Percentiles rank a stretch among this genome's conserved stretches.
Conservation (phyloP, 2,113 vertebrate genomes). For the Xenopus borealis region DNA sequence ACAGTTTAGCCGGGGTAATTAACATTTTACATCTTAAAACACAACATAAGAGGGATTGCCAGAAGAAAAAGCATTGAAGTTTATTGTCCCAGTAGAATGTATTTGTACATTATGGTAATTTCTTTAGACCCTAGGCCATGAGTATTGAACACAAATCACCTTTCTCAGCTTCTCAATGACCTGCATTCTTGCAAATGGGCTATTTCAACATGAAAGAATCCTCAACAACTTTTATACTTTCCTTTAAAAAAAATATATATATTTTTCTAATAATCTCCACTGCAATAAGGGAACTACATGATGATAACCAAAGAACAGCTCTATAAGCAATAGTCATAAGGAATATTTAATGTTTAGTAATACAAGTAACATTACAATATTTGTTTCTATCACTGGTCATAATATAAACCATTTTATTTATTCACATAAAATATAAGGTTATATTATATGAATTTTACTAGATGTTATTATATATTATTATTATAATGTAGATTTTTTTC, state of each 20-base stretch:
- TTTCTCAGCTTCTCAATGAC: conserved; percentile 69
- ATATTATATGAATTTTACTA: too few species aligned
- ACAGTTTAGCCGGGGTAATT: conserved; percentile 15
- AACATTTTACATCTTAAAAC: conserved; percentile 47
- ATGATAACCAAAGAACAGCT: too few species aligned
- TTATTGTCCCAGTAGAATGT: conserved; percentile 62
- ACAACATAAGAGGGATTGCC: conserved; percentile 51
- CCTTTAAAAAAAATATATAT: conserved; percentile 41
- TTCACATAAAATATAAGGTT: too few species aligned
- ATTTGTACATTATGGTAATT: conserved; percentile 69
- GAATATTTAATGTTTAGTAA: too few species aligned
- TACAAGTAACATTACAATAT: too few species aligned
- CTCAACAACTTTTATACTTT: conserved; percentile 62
- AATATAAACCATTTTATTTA: too few species aligned
- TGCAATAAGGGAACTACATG: too few species aligned
- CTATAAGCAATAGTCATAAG: too few species aligned
- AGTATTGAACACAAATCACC: conserved; percentile 70
- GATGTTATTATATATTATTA: too few species aligned
- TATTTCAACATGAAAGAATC: conserved; percentile 69
- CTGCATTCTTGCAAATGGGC: conserved; percentile 58
- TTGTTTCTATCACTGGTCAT: too few species aligned
- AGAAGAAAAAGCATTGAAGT: conserved; percentile 47
- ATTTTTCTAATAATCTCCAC: too few species aligned
- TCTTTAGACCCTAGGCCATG: conserved; percentile 67
- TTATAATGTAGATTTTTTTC: too few species aligned